phyloP scores from a whole-genome alignment of 37 sponge, comb jelly and placozoan species.

The Mnemiopsis leidyi region DNA sequence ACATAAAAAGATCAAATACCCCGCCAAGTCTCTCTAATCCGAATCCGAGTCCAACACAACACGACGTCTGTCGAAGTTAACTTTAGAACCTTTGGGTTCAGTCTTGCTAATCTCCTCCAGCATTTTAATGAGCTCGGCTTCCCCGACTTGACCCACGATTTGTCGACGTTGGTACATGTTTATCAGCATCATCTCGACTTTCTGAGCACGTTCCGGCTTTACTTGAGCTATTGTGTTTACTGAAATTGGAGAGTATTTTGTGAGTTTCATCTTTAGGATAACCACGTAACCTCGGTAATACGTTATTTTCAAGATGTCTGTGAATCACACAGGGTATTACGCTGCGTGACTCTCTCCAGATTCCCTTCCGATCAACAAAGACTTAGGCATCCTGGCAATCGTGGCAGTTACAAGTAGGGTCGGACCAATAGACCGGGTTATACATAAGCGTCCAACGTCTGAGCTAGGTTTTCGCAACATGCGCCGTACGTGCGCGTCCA shows the following conservation, averaged over 20 bases:
- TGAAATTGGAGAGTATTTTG: slow-evolving; percentile 48
- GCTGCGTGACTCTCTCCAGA: too few species aligned
- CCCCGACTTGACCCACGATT: slow-evolving; percentile 36
- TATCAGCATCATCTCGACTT: slow-evolving; percentile 85
- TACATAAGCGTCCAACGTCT: too few species aligned
- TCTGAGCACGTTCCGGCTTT: slow-evolving; percentile 91
- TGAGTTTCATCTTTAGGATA: too few species aligned
- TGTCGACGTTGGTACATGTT: slow-evolving; percentile 94
- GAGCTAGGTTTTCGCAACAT: too few species aligned
- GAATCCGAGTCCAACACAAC: slow-evolving; percentile 6
- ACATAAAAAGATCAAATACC: not conserved
- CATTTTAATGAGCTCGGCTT: slow-evolving; percentile 27
- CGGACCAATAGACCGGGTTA: too few species aligned
- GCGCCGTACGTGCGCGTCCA: too few species aligned
- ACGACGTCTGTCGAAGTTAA: slow-evolving; percentile 16
- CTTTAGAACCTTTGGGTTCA: not conserved
- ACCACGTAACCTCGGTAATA: too few species aligned
- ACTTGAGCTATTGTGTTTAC: slow-evolving; percentile 97
- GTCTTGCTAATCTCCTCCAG: slow-evolving; percentile 32
- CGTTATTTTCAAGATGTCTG: too few species aligned
- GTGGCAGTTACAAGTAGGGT: too few species aligned
- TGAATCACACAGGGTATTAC: too few species aligned
- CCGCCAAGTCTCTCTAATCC: not conserved
- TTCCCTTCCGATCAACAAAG: too few species aligned
- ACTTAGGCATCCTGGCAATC: too few species aligned